phyloP scores from a whole-genome alignment of 1,140 invertebrate species.

The Aphelinus certus region DNA sequence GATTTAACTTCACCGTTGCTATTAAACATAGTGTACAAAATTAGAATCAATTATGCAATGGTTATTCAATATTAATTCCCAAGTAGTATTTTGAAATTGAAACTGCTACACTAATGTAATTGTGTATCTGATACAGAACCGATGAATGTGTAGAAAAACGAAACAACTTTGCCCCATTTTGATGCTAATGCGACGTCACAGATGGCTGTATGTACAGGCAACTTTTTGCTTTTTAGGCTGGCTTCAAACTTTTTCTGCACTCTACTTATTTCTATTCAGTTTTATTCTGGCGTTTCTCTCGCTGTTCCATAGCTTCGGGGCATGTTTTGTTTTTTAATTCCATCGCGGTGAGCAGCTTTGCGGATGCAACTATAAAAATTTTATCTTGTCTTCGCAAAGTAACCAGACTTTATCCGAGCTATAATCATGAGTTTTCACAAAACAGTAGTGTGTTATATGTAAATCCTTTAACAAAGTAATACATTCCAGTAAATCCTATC shows the following conservation, averaged over 20 bases:
- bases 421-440: no score
- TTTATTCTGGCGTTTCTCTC: neutral
- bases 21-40: no score
- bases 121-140: conserved; percentile 28
- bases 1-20: no score
- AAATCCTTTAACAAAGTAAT: no score
- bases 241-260: neutral
- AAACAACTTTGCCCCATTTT: conserved; percentile 43
- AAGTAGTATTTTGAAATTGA: conserved; percentile 22
- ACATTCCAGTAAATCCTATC: no score
- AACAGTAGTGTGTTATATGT: no score
- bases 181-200: conserved; percentile 48
- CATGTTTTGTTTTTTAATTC: neutral
- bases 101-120: conserved; percentile 47
- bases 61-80: no score
- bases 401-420: no score
- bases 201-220: conserved; percentile 31
- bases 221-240: conserved; percentile 1
- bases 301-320: neutral
- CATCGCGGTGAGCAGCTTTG: neutral
- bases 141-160: neutral
- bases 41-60: no score
- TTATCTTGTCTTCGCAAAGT: no score
- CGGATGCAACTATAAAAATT: no score
- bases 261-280: neutral